Conservation (phyloP, 2,113 vertebrate genomes). For the Actinemys pallida region DNA sequence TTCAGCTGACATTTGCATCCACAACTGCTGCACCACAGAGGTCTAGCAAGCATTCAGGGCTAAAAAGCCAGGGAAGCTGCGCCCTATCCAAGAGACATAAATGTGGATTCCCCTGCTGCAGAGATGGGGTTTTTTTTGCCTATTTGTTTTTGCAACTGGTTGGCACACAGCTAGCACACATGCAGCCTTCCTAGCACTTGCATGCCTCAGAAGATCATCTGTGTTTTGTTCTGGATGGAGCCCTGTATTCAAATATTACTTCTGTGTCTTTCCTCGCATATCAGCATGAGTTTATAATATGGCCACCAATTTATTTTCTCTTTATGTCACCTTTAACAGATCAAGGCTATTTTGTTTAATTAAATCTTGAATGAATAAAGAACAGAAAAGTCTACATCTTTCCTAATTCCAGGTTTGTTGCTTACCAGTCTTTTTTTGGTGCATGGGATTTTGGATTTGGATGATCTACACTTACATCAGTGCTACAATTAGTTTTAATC, state of each 20-base stretch:
- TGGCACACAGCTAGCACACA: neutral
- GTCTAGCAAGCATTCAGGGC: neutral
- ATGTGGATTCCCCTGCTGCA: neutral
- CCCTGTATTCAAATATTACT: slow-evolving; percentile 6
- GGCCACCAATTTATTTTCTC: neutral
- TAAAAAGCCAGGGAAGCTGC: neutral
- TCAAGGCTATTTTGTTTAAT: neutral
- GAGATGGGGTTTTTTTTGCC: neutral
- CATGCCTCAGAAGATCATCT: neutral
- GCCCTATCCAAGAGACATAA: neutral
- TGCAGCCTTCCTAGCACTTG: neutral
- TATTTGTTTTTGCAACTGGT: neutral
- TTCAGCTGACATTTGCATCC: neutral
- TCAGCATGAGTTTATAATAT: slow-evolving; percentile 24
- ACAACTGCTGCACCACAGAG: neutral
- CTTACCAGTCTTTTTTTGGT: slow-evolving; percentile 55
- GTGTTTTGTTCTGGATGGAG: neutral
- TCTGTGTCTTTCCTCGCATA: neutral
- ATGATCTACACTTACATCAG: neutral
- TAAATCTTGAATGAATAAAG: slow-evolving; percentile 63
- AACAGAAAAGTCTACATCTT: slow-evolving; percentile 48
- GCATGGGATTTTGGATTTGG: neutral
- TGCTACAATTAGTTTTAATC: neutral
- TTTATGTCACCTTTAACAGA: neutral
- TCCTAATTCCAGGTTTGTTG: slow-evolving; percentile 62